A percentile compares a stretch with the other conserved stretches of the same genome.
phyloP scores from a whole-genome alignment of 2,113 vertebrate species.

The Petromus typicus region DNA sequence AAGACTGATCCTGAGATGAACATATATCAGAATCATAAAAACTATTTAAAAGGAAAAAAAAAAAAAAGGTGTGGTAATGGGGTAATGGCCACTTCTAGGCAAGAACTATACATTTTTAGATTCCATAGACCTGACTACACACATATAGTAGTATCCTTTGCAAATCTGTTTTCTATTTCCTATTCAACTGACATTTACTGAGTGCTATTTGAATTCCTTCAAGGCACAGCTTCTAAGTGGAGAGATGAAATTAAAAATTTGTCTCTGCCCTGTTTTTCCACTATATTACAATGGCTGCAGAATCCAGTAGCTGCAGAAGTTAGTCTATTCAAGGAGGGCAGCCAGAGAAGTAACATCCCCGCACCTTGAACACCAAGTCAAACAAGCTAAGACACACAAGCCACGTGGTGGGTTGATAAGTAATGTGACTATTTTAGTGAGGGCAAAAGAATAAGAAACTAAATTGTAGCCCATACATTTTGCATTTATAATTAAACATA shows the following conservation, averaged over 20 bases:
- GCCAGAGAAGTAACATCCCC: neutral
- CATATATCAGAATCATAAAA: neutral
- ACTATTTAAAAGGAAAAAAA: neutral
- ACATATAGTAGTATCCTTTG: neutral
- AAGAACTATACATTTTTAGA: neutral
- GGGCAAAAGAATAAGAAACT: neutral
- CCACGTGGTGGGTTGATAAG: neutral
- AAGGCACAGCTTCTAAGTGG: neutral
- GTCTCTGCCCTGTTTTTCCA: neutral
- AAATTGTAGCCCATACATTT: neutral
- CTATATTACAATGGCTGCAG: neutral
- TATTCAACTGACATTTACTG: conserved; percentile 12
- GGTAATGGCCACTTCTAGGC: neutral
- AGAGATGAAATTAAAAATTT: conserved; percentile 24
- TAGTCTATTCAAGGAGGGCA: neutral
- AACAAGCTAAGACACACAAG: neutral
- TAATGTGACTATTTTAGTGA: neutral
- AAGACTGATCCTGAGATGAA: too few relatives aligned
- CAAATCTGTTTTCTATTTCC: neutral
- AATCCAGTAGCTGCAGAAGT: neutral
- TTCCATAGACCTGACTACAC: neutral
- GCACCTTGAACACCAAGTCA: neutral
- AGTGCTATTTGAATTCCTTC: conserved; percentile 6
- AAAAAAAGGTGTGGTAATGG: neutral
- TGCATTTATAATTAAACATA: neutral